These are phyloP conservation scores for Xerus inauris DNA, from an alignment of 2,113 vertebrate species.

Conservation along the genomic window DNA sequence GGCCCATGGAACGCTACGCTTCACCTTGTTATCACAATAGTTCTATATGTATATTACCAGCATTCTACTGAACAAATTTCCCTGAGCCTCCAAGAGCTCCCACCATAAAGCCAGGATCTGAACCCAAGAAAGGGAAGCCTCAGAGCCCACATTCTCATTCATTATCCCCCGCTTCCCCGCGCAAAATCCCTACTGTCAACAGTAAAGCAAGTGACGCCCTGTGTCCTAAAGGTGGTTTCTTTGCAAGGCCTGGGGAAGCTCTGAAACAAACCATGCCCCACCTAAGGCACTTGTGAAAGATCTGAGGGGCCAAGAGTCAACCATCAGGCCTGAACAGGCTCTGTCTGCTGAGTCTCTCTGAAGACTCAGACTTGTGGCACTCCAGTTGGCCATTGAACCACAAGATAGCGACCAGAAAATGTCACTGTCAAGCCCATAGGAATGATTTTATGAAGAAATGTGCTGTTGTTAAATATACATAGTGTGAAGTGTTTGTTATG, in stretches of 20 bases:
- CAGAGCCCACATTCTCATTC: neutral
- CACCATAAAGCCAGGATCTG: neutral
- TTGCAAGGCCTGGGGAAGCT: neutral
- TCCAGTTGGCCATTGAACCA: neutral
- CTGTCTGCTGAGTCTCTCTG: neutral
- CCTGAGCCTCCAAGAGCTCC: neutral
- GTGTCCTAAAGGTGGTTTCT: neutral
- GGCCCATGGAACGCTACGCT: neutral
- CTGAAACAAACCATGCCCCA: neutral
- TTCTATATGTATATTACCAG: neutral
- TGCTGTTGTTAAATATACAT: slow-evolving; percentile 65
- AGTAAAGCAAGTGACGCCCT: neutral
- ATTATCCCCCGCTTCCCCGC: too few species aligned
- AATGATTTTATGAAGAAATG: neutral
- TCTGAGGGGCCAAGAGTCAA: neutral
- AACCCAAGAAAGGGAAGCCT: neutral
- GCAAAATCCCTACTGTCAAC: neutral
- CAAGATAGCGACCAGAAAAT: neutral
- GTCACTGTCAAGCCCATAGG: neutral
- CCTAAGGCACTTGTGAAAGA: neutral
- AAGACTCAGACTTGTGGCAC: neutral
- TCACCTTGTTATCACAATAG: neutral
- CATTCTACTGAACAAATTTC: neutral
- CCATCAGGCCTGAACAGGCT: too few species aligned
- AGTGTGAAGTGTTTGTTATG: slow-evolving; percentile 70